phyloP scores from a whole-genome alignment of 2,888 invertebrate species.

The Branchipolynoe longqiensis region DNA sequence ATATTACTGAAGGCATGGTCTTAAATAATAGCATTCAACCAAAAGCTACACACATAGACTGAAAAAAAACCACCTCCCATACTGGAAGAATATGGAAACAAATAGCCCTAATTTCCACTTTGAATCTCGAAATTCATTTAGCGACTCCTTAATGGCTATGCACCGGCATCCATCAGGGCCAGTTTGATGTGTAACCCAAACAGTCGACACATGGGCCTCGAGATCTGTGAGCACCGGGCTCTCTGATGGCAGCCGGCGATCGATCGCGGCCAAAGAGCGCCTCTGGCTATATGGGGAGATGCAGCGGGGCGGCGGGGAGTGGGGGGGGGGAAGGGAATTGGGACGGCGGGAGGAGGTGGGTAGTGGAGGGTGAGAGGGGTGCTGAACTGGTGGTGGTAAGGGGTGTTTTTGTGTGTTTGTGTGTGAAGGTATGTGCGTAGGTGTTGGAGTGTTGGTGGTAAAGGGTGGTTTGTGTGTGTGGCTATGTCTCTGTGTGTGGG shows the following conservation, averaged over 20 bases:
- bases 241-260: conserved; percentile 19
- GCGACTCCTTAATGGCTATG: not conserved
- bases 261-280: not conserved
- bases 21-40: not conserved
- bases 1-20: too few species aligned
- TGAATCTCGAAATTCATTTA: not conserved
- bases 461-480: too few species aligned
- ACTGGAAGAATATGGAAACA: not conserved
- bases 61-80: not conserved
- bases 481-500: too few species aligned
- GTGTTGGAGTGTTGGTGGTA: too few species aligned
- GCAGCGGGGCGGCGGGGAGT: not conserved
- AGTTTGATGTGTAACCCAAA: too few species aligned
- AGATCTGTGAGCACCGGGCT: conserved; percentile 3
- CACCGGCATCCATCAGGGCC: too few species aligned
- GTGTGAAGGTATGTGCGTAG: too few species aligned
- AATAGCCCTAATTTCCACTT: not conserved
- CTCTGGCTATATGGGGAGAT: not conserved
- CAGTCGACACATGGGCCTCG: not conserved
- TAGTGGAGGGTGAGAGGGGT: not conserved
- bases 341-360: conserved; percentile 15
- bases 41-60: not conserved
- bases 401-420: too few species aligned
- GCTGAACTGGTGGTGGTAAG: not conserved
- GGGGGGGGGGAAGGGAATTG: not conserved